Conservation (phyloP, 1,140 invertebrate species). For the Scaptomyza montana region DNA sequence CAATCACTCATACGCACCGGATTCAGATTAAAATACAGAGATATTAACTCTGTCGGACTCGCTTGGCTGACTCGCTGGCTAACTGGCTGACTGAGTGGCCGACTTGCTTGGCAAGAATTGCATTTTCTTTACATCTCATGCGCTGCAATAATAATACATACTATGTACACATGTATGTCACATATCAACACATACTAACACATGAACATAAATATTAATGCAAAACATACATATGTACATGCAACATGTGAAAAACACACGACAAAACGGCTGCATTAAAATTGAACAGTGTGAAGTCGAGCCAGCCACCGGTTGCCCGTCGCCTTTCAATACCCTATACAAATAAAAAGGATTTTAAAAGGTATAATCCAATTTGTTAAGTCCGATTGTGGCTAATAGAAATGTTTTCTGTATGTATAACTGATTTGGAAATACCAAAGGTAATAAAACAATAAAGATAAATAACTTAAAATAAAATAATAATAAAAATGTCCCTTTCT, state of each 20-base stretch:
- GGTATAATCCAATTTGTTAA: neutral
- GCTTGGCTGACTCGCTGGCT: constrained; percentile 32
- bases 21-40: constrained; percentile 45
- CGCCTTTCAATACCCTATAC: constrained; percentile 23
- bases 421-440: too few relatives aligned
- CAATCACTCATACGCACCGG: constrained; percentile 51
- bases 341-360: neutral
- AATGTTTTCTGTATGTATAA: too few relatives aligned
- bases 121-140: constrained; percentile 62
- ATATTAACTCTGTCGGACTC: constrained; percentile 39
- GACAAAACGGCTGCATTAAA: constrained; percentile 15
- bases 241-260: constrained; percentile 9
- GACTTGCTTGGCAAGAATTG: constrained; percentile 75
- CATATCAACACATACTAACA: constrained; percentile 21
- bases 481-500: too few relatives aligned
- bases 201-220: constrained; percentile 8
- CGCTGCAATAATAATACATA: constrained; percentile 29
- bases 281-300: constrained; percentile 1
- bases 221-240: constrained; percentile 15
- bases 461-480: too few relatives aligned
- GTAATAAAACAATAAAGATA: too few relatives aligned
- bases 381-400: too few relatives aligned
- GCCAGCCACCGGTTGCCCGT: constrained; percentile 15
- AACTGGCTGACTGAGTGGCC: constrained; percentile 41
- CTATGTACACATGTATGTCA: constrained; percentile 45